These are phyloP conservation scores for Schizaphis graminum DNA, from an alignment of 2,888 invertebrate genomes.

Conservation along the genomic window DNA sequence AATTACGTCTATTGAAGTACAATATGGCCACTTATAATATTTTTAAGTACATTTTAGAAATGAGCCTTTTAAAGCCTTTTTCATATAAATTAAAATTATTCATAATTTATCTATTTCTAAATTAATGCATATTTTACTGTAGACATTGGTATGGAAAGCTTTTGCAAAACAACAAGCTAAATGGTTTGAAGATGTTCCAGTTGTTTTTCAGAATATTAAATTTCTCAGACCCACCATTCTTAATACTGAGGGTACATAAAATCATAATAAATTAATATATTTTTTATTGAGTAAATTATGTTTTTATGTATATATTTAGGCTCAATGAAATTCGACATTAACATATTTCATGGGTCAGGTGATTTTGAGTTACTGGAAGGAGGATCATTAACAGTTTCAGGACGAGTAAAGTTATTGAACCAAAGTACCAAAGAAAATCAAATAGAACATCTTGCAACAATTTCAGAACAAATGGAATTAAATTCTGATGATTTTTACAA, in stretches of 20 bases:
- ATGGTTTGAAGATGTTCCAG: constrained; percentile 65
- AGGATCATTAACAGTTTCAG: constrained; percentile 54
- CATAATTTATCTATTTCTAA: no score
- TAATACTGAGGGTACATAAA: constrained; percentile 46
- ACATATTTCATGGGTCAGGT: constrained; percentile 63
- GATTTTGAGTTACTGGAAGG: constrained; percentile 65
- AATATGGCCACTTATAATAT: no score
- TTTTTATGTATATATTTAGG: constrained; percentile 46
- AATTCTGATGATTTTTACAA: constrained; percentile 76
- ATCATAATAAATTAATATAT: not conserved
- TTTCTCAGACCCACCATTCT: constrained; percentile 65
- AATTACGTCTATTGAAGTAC: no score
- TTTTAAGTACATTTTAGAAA: no score
- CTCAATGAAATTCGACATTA: constrained; percentile 50
- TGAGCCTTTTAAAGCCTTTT: no score
- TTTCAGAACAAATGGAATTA: constrained; percentile 58
- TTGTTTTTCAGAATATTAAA: constrained; percentile 65
- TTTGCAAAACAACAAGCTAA: constrained; percentile 65
- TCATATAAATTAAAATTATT: no score
- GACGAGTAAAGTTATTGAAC: constrained; percentile 21
- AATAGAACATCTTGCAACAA: not conserved
- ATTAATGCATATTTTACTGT: not conserved
- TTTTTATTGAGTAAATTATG: not conserved
- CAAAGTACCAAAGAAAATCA: constrained; percentile 23
- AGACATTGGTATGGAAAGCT: constrained; percentile 67